Conservation (phyloP, 2,113 vertebrate genomes). For the Erpornis zantholeuca region DNA sequence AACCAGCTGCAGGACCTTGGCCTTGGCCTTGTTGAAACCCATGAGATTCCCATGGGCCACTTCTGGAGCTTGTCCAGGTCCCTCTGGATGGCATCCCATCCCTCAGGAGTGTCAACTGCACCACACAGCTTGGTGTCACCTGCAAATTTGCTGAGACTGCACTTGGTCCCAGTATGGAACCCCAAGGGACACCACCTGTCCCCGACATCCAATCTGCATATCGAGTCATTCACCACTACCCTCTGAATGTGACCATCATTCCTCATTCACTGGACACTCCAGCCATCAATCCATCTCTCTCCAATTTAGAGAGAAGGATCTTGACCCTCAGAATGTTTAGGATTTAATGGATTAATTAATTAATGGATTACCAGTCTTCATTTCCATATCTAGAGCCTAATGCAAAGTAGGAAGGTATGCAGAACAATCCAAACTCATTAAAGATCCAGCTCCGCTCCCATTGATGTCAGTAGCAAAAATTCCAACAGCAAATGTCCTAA, state of each 20-base stretch:
- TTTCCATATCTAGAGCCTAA: not conserved
- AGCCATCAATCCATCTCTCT: not conserved
- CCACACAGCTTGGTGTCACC: not conserved
- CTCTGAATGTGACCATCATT: not conserved
- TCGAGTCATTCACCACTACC: not conserved
- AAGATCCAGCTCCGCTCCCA: not conserved
- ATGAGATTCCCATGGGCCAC: not conserved
- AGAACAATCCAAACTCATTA: not conserved
- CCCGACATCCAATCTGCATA: not conserved
- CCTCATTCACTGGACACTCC: not conserved
- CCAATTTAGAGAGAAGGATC: not conserved
- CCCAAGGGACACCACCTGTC: not conserved
- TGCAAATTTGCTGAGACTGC: not conserved
- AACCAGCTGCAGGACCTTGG: not conserved
- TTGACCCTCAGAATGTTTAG: not conserved
- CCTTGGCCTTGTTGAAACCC: not conserved
- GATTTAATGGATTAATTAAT: too few relatives aligned
- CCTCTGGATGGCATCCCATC: not conserved
- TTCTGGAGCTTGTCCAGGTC: not conserved
- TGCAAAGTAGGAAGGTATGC: not conserved
- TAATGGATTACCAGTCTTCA: not conserved
- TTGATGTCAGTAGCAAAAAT: constrained; percentile 40
- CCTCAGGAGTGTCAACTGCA: not conserved
- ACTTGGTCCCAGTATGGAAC: not conserved
- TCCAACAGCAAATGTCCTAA: constrained; percentile 18